A percentile compares a stretch with the other conserved stretches of the same genome.
phyloP scores from a whole-genome alignment of 2,888 invertebrate species.

The Globia sparganii region DNA sequence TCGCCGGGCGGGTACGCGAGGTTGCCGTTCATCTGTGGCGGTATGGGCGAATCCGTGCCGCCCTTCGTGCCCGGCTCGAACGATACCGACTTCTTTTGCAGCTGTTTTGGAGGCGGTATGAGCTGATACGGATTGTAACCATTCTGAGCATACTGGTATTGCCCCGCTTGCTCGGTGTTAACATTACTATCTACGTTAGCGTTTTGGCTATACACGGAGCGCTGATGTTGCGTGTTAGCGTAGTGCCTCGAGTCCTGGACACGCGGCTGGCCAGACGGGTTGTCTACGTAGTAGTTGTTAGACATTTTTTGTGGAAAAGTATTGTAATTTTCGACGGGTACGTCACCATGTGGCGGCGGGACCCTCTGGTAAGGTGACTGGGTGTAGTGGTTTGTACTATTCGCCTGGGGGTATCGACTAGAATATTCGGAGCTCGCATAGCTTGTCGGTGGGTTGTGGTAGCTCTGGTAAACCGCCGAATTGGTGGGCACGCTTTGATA shows the following conservation, averaged over 20 bases:
- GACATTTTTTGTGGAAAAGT: slow-evolving; percentile 83
- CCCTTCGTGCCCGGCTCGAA: slow-evolving; percentile 94
- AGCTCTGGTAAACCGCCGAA: slow-evolving; percentile 86
- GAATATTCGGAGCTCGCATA: slow-evolving; percentile 87
- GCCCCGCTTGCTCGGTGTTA: slow-evolving; percentile 75
- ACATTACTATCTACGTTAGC: slow-evolving; percentile 73
- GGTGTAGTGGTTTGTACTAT: slow-evolving; percentile 80
- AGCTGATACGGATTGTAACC: slow-evolving; percentile 91
- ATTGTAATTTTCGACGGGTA: slow-evolving; percentile 81
- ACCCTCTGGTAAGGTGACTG: slow-evolving; percentile 91
- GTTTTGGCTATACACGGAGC: slow-evolving; percentile 81
- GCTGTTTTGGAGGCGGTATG: slow-evolving; percentile 90
- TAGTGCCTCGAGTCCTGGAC: slow-evolving; percentile 80
- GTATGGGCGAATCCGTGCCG: slow-evolving; percentile 89
- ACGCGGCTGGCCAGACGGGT: slow-evolving; percentile 73
- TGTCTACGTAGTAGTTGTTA: slow-evolving; percentile 82
- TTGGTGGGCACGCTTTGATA: slow-evolving; percentile 88
- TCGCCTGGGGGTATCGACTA: slow-evolving; percentile 87
- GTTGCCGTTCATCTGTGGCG: slow-evolving; percentile 82
- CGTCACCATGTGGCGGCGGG: slow-evolving; percentile 90
- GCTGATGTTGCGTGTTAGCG: slow-evolving; percentile 81
- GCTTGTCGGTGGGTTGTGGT: slow-evolving; percentile 89
- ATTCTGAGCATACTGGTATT: slow-evolving; percentile 83
- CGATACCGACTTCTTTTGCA: slow-evolving; percentile 93
- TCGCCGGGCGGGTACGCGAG: slow-evolving; percentile 73